Evolutionary conservation across 2,888 invertebrate genomes (phyloP).

Genomic region (Oxytorus armatus): DNA sequence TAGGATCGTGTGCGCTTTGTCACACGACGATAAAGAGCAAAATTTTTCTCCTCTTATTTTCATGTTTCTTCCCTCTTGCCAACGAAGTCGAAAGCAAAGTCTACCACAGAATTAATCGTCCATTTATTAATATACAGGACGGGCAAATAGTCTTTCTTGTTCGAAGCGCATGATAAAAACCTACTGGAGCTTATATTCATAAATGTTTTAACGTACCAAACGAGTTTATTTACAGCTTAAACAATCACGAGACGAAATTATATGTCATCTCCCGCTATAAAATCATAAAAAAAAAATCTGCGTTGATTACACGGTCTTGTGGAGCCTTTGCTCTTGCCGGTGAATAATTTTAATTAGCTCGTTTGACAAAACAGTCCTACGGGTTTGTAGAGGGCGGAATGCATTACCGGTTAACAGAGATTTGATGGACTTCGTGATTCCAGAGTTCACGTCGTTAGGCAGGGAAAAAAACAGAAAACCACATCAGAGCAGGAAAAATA

Average conservation of each 20-base stretch:
- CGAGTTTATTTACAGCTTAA: not conserved
- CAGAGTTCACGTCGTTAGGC: constrained; percentile 1
- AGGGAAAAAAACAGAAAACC: constrained; percentile 1
- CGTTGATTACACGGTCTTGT: not conserved
- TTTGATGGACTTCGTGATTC: not conserved
- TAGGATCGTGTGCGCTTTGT: constrained; percentile 38
- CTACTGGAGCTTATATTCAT: not conserved
- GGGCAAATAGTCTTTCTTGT: not conserved
- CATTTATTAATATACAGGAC: constrained; percentile 21
- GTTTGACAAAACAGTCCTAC: constrained; percentile 2
- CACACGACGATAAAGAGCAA: constrained; percentile 21
- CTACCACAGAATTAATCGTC: not conserved
- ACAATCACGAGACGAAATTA: not conserved
- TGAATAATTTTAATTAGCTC: constrained; percentile 12
- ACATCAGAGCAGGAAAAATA: constrained; percentile 11
- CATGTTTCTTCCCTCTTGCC: not conserved
- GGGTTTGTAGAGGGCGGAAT: too few relatives aligned
- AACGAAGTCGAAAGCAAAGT: not conserved
- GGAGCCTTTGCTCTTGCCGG: not conserved
- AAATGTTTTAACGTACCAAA: not conserved
- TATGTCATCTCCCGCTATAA: not conserved
- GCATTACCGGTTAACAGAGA: too few relatives aligned
- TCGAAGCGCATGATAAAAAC: not conserved
- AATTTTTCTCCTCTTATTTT: not conserved
- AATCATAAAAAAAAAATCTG: not conserved